Conservation (phyloP, 1,140 invertebrate genomes). For the Akabosia matsudoensis region DNA sequence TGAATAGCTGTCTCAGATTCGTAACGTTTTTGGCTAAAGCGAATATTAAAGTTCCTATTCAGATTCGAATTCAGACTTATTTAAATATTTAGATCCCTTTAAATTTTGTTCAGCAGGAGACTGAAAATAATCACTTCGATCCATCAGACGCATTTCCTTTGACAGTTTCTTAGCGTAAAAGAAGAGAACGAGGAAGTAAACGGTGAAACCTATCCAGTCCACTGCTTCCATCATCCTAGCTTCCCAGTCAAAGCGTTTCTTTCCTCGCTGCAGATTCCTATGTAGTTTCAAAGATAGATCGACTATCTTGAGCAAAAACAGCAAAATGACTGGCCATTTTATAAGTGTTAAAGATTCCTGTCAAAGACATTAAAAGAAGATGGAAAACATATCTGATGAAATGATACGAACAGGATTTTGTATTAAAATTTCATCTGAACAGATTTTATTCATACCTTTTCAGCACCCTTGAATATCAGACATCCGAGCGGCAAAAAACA, state of each 20-base stretch:
- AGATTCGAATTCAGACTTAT: constrained; percentile 19
- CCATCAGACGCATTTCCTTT: constrained; percentile 8
- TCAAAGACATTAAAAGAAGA: too few relatives aligned
- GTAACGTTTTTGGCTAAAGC: too few relatives aligned
- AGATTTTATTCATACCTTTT: constrained; percentile 6
- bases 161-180: constrained; percentile 5
- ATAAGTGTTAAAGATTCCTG: constrained; percentile 17
- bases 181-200: constrained; percentile 25
- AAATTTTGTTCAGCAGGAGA: constrained; percentile 8
- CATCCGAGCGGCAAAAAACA: constrained; percentile 6
- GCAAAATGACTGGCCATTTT: not conserved
- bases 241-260: constrained; percentile 14
- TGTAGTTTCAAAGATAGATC: constrained; percentile 1
- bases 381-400: constrained; percentile 5
- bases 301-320: not conserved
- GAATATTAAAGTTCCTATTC: not conserved
- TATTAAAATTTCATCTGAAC: not conserved
- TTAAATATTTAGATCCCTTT: constrained; percentile 14
- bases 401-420: not conserved
- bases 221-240: not conserved
- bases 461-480: constrained; percentile 14
- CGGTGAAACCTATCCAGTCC: not conserved
- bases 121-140: constrained; percentile 14
- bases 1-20: too few relatives aligned
- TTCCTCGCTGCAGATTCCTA: not conserved